Base-by-base conservation (phyloP, 2,113 vertebrate species). In the Hemichromis elongatus region DNA sequence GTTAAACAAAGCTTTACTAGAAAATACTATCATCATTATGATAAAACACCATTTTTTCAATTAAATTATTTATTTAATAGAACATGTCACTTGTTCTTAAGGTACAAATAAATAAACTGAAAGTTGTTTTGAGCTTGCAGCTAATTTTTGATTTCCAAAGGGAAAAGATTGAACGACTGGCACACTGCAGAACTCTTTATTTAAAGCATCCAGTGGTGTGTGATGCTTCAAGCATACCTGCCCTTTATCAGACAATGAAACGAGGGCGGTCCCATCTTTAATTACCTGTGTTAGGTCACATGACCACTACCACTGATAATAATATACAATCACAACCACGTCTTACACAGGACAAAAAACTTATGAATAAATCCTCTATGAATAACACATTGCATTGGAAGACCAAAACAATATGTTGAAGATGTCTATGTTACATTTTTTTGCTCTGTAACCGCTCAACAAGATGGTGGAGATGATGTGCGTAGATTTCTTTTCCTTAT, bases 281-380 rank as follows among this genome's bases (percentile, higher is more conserved):
- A 37, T 63, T 2, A 8, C 59, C 19, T 63, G 10, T 63, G 33
- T 63, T 63, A 63, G 59, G 6, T 63, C 59, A 37, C 19, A 37
- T 37, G 59, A 63, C 59, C 59, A 37, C 1, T 0, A 63, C 0
- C 19, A 63, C 59, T 37, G 59, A 8, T 33, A 63, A 21, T 26
- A 55, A 55, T 37, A 13, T 13, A 37, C 19, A 0, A 63, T 63
- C 33, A 7, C 10, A 37, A 21, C 33, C 19, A 37, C 33, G 10
- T 63, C 4, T 63, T 63, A 37, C 19, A 63, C 37, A 37, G 59
- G 33, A 37, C 19, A 12, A 63, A 63, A 30, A 37, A 63, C 6
- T 63, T 0, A 37, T 37, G 33, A 63, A 37, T 0, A 1, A 37
- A 37, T 63, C 6, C 21, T 21, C 0, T 8, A 2, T 63, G 33